Conservation (phyloP, 2,797 vertebrate species). For the Darevskia mixta region DNA sequence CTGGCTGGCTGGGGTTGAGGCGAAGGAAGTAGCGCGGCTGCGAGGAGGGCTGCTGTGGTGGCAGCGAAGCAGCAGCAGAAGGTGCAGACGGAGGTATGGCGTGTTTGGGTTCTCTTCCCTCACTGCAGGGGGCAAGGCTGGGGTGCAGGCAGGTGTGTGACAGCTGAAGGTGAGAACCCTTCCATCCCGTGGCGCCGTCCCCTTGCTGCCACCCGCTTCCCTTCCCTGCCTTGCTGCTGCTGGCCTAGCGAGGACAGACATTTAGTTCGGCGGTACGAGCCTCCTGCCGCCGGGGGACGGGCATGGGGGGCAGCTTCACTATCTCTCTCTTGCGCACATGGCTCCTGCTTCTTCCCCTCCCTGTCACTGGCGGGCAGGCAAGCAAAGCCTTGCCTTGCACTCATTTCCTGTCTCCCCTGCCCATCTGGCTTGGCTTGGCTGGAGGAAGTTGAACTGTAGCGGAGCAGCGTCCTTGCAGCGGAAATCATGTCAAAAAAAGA, state of each 20-base stretch:
- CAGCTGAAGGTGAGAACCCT: constrained; percentile 45
- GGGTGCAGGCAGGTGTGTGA: constrained; percentile 33
- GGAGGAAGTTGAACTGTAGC: constrained; percentile 9
- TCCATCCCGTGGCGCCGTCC: no score
- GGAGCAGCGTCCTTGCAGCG: neutral
- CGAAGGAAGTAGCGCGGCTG: neutral
- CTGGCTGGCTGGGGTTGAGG: neutral
- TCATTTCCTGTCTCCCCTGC: neutral
- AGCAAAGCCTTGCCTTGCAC: neutral
- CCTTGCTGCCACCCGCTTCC: no score
- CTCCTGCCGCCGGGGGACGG: constrained; percentile 50
- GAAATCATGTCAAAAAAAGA: no score
- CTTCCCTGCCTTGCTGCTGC: no score
- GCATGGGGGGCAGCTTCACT: constrained; percentile 22
- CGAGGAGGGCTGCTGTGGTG: neutral
- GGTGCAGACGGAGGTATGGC: neutral
- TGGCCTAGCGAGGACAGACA: constrained; percentile 18
- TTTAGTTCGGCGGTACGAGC: constrained; percentile 26
- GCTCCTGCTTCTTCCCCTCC: no score
- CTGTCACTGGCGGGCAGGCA: neutral
- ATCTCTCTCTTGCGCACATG: neutral
- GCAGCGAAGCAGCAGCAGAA: neutral
- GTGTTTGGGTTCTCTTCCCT: neutral
- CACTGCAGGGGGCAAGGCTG: neutral
- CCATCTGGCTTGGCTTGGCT: neutral